These are phyloP conservation scores for Drosophila rellima DNA, from an alignment of 2,888 invertebrate species.

Conservation along the genomic window DNA sequence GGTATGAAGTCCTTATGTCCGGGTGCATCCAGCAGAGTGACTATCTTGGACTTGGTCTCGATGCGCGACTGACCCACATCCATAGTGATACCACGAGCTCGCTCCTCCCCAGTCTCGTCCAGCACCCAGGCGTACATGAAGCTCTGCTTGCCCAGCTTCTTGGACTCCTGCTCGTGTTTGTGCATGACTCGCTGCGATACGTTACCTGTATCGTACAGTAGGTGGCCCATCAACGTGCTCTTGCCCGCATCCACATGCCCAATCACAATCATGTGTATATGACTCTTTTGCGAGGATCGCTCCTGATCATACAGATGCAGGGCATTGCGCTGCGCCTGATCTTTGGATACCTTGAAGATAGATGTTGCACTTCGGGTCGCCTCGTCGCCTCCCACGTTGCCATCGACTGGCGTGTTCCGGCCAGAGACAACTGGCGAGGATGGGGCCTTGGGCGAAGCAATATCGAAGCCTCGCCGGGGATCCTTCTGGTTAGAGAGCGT, in stretches of 20 bases:
- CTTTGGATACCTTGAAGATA: constrained; percentile 82
- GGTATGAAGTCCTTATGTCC: constrained; percentile 99
- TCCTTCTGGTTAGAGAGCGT: constrained; percentile 73
- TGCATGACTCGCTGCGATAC: constrained; percentile 96
- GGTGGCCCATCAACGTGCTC: constrained; percentile 94
- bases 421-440: constrained; percentile 90
- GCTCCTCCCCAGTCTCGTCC: constrained; percentile 99
- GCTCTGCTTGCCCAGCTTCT: constrained; percentile 98
- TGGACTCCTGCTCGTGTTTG: constrained; percentile 98
- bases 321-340: constrained; percentile 86
- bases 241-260: constrained; percentile 93
- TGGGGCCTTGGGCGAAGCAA: constrained; percentile 88
- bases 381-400: constrained; percentile 62
- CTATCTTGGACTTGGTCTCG: constrained; percentile 92
- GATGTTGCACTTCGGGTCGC: constrained; percentile 46
- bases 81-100: constrained; percentile 99
- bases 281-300: constrained; percentile 92
- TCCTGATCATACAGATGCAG: constrained; percentile 89
- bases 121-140: constrained; percentile 99
- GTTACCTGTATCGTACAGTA: constrained; percentile 94
- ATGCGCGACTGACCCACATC: constrained; percentile 97
- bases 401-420: constrained; percentile 86
- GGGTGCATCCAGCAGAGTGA: constrained; percentile 96
- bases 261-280: constrained; percentile 96
- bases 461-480: constrained; percentile 82